Evolutionary conservation across 2,113 vertebrate genomes (phyloP), one percentile per base, ranked within the genome.

Genomic region (Accipiter virgatus): DNA sequence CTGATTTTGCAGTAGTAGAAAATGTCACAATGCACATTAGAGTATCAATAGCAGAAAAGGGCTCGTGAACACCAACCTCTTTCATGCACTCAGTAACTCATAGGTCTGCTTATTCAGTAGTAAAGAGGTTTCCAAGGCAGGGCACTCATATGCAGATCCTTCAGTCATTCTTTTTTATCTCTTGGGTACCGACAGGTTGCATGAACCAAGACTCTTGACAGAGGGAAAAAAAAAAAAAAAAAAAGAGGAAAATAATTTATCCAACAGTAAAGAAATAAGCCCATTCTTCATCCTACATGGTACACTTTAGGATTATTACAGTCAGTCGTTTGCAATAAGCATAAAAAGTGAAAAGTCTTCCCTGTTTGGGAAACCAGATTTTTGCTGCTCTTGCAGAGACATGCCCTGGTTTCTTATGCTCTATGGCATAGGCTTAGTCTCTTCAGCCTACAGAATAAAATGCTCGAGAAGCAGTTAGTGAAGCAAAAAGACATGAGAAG

Each of bases 381-480:
- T 72, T 32, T 81, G 32, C 20, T 34, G 13, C 20, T 81, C 70
- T 77, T 67, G 72, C 61, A 75, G 61, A 61, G 23, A 71, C 4
- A 5, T 19, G 43, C 7, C 23, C 68, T 50, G n/a, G 43, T 65
- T 81, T 62, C 38, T 78, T 36, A 45, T 2, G 8, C 53, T 38
- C 10, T 17, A 13, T 2, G 20, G 65, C 27, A n/a, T 3, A 26
- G 79, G 34, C 34, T 74, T 13, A 11, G 21, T 13, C 48, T 62
- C 84, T 36, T 62, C 61, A 59, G 45, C 9, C 1, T 4, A 40
- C 7, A 29, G 50, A 91, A 62, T 4, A 38, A 89, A 93, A 67
- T 0, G 1, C 38, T 59, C 0, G 0, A 68, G 50, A 78, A 89
- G 45, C 50, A 56, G 43, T 10, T 9, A 36, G 6, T 13, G 14